phyloP scores from a whole-genome alignment of 2,888 invertebrate genomes.

The Tinea pellionella region DNA sequence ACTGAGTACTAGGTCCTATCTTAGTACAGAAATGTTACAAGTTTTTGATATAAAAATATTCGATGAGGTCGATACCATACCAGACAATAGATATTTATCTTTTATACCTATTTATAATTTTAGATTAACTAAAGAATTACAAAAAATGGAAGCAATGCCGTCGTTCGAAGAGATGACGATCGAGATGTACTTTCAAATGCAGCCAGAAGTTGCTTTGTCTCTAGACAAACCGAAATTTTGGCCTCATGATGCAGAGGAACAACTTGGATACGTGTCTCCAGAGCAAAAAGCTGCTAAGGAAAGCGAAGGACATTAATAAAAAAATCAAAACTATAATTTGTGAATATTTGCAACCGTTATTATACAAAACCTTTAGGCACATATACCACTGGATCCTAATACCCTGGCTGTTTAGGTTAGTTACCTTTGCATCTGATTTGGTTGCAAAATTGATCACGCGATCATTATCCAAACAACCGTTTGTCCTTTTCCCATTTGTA shows the following conservation, averaged over 20 bases:
- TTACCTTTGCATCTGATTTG: neutral
- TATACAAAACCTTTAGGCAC: neutral
- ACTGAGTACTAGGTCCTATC: no score
- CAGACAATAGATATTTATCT: no score
- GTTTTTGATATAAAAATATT: no score
- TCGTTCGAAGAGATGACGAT: slow-evolving; percentile 46
- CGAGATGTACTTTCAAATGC: slow-evolving; percentile 42
- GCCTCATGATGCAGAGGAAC: slow-evolving; percentile 51
- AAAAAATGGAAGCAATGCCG: slow-evolving; percentile 38
- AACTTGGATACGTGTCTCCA: slow-evolving; percentile 33
- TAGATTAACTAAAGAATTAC: slow-evolving; percentile 38
- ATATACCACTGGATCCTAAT: neutral
- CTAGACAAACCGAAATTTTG: slow-evolving; percentile 46
- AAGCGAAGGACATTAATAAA: neutral
- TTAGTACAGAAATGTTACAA: no score
- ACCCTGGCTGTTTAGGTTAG: neutral
- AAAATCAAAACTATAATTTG: neutral
- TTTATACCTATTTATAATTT: neutral
- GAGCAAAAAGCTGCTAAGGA: slow-evolving; percentile 14
- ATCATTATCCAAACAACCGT: neutral
- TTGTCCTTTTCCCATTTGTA: neutral
- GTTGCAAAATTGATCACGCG: neutral
- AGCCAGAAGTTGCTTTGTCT: slow-evolving; percentile 26
- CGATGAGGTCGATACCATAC: no score
- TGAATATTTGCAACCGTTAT: neutral